Evolutionary conservation across 2,113 vertebrate genomes (phyloP).

Genomic region (Ramphastos sulfuratus): DNA sequence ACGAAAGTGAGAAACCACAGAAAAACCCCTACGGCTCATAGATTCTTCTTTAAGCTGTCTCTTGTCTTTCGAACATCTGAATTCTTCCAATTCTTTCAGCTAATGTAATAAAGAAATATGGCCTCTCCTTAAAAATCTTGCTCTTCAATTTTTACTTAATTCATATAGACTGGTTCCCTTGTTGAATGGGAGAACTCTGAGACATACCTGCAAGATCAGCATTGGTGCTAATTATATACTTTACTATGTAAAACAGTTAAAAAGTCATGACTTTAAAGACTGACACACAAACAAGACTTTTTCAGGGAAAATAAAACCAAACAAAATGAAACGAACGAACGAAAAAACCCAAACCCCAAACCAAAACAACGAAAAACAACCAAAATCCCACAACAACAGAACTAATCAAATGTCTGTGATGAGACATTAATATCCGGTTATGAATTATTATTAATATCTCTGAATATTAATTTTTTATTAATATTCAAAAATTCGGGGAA

Average conservation of each 20-base stretch:
- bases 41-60: neutral
- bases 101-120: neutral
- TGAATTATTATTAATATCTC: too few relatives aligned
- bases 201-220: neutral
- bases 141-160: neutral
- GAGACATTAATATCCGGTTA: too few relatives aligned
- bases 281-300: neutral
- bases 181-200: neutral
- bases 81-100: neutral
- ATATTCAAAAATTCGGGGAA: too few relatives aligned
- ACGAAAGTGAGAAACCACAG: rapidly evolving
- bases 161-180: neutral
- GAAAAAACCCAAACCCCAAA: too few relatives aligned
- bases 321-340: too few relatives aligned
- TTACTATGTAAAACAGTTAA: neutral
- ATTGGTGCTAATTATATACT: neutral
- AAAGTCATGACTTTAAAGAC: neutral
- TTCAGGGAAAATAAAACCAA: neutral
- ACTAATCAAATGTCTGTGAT: neutral
- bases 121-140: neutral
- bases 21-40: rapidly evolving
- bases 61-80: neutral
- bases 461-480: too few relatives aligned
- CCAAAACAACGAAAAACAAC: too few relatives aligned
- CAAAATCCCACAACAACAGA: neutral